Evolutionary conservation across 2,113 vertebrate species (phyloP).

Genomic region (Tachycineta bicolor): DNA sequence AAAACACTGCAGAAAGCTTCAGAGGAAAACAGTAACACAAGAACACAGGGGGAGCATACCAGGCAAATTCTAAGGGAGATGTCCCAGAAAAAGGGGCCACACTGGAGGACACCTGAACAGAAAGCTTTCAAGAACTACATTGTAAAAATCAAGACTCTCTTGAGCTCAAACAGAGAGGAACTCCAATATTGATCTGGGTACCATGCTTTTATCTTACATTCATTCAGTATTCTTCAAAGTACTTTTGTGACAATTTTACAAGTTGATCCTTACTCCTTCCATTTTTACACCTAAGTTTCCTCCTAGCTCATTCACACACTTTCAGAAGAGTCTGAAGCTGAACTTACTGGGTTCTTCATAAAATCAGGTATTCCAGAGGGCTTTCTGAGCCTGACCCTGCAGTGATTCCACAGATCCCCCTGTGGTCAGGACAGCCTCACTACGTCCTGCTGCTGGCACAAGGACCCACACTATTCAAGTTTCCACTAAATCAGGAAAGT

Average conservation of each 20-base stretch:
- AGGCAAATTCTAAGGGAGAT: not conserved
- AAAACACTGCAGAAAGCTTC: conserved; percentile 2
- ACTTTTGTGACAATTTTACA: not conserved
- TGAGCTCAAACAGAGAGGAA: not conserved
- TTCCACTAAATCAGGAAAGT: not conserved
- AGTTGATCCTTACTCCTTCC: not conserved
- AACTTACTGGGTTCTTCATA: not conserved
- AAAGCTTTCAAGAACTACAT: accelerated
- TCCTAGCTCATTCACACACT: not conserved
- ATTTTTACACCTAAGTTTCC: not conserved
- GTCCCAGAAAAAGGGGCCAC: not conserved
- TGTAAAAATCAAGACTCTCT: not conserved
- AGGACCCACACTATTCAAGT: not conserved
- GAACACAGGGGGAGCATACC: not conserved
- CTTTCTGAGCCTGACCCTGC: not conserved
- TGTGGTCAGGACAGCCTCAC: not conserved
- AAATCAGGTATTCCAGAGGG: not conserved
- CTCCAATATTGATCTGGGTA: not conserved
- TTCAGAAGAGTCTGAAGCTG: not conserved
- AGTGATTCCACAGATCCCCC: not conserved
- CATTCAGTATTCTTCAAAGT: not conserved
- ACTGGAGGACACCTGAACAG: not conserved
- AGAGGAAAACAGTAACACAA: not conserved
- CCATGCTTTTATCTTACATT: not conserved
- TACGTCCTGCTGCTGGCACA: not conserved